Conservation (phyloP, 2,113 vertebrate species). For the Syngnathoides biaculeatus region DNA sequence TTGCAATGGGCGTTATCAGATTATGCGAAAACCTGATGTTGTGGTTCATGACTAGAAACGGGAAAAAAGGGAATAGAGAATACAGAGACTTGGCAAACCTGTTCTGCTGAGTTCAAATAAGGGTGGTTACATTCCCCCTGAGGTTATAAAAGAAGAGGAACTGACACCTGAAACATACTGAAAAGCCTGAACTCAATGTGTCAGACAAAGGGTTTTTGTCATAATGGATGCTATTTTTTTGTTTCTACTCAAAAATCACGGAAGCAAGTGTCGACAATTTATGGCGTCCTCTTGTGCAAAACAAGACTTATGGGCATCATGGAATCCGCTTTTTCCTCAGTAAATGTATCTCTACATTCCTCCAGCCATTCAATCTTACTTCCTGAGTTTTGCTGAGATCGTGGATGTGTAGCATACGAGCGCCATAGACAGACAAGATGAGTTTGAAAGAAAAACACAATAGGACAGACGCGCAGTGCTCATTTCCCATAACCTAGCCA, state of each 20-base stretch:
- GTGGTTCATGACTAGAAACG: neutral
- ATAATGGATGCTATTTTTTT: neutral
- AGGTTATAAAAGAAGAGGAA: slow-evolving; percentile 15
- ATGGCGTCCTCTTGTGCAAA: slow-evolving; percentile 13
- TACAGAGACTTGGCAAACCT: slow-evolving; percentile 12
- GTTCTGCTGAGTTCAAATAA: slow-evolving; percentile 21
- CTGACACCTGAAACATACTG: neutral
- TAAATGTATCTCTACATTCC: slow-evolving; percentile 40
- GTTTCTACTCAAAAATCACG: slow-evolving; percentile 11
- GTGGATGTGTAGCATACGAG: slow-evolving; percentile 22
- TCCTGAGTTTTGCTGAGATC: slow-evolving; percentile 42
- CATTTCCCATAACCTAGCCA: slow-evolving; percentile 50
- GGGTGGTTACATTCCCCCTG: slow-evolving; percentile 25
- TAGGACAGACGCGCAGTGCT: slow-evolving; percentile 21
- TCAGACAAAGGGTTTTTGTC: neutral
- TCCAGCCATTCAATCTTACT: slow-evolving; percentile 25
- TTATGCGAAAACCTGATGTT: neutral
- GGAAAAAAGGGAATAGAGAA: neutral
- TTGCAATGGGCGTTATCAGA: neutral
- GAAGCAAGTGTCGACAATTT: slow-evolving; percentile 22
- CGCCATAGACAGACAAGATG: slow-evolving; percentile 10
- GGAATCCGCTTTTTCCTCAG: slow-evolving; percentile 19
- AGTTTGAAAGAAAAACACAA: slow-evolving; percentile 13
- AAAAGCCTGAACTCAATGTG: neutral
- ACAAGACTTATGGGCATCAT: slow-evolving; percentile 18